Conservation (phyloP, 2,888 invertebrate genomes). For the Mayetiola destructor region DNA sequence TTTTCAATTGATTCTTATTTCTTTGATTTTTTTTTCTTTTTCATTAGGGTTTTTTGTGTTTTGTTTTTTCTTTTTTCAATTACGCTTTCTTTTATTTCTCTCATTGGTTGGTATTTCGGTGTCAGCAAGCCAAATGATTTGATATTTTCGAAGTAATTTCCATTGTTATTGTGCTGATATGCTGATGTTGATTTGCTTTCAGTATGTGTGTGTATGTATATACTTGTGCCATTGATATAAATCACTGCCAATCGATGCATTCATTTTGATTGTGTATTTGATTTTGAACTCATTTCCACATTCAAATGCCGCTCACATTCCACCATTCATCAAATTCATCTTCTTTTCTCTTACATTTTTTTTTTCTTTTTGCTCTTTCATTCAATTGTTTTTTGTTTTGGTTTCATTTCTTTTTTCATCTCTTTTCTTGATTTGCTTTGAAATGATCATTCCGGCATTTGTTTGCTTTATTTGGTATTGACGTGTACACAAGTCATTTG, state of each 20-base stretch:
- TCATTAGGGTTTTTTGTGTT: too few relatives aligned
- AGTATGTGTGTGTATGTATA: too few relatives aligned
- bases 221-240: not conserved
- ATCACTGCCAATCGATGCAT: conserved; percentile 5
- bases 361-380: not conserved
- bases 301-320: conserved; percentile 8
- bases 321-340: not conserved
- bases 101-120: not conserved
- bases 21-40: too few relatives aligned
- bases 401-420: not conserved
- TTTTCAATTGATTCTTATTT: too few relatives aligned
- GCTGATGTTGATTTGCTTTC: too few relatives aligned
- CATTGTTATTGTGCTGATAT: not conserved
- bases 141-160: not conserved
- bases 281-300: too few relatives aligned
- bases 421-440: too few relatives aligned
- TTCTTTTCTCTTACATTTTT: not conserved
- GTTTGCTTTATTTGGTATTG: too few relatives aligned
- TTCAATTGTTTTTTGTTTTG: not conserved
- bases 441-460: too few relatives aligned
- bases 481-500: too few relatives aligned
- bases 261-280: not conserved
- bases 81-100: too few relatives aligned
- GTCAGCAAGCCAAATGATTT: not conserved
- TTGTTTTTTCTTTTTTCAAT: too few relatives aligned